Evolutionary conservation across 2,113 vertebrate genomes (phyloP).

Genomic region (Eclectus roratus): DNA sequence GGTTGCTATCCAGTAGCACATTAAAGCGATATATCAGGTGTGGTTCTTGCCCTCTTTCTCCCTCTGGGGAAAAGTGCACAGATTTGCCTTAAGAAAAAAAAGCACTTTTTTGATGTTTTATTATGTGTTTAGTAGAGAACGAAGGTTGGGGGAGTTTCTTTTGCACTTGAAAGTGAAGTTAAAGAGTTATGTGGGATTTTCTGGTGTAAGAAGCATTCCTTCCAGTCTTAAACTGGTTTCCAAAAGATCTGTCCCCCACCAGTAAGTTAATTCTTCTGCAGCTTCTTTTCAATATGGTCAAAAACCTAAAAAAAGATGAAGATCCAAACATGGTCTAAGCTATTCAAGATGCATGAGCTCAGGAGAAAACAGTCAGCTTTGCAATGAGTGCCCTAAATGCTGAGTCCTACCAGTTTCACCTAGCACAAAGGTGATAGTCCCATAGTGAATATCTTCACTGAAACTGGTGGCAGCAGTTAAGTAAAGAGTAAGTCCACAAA

Average conservation of each 20-base stretch:
- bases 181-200: not conserved
- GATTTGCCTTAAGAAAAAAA: not conserved
- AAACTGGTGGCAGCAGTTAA: not conserved
- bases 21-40: not conserved
- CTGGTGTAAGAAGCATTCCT: not conserved
- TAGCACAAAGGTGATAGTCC: not conserved
- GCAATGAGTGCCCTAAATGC: not conserved
- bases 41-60: not conserved
- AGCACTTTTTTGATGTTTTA: not conserved
- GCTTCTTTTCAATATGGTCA: not conserved
- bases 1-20: not conserved
- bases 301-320: not conserved
- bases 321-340: not conserved
- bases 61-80: not conserved
- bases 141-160: not conserved
- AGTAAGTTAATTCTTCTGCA: not conserved
- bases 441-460: not conserved
- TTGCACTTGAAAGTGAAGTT: not conserved
- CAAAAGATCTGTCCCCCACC: not conserved
- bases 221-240: not conserved
- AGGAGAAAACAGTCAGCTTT: not conserved
- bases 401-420: not conserved
- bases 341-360: not conserved
- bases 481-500: not conserved
- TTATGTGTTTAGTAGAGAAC: slow-evolving; percentile 13